Evolutionary conservation across 2,797 vertebrate species (phyloP).

Genomic region (Falco concolor): DNA sequence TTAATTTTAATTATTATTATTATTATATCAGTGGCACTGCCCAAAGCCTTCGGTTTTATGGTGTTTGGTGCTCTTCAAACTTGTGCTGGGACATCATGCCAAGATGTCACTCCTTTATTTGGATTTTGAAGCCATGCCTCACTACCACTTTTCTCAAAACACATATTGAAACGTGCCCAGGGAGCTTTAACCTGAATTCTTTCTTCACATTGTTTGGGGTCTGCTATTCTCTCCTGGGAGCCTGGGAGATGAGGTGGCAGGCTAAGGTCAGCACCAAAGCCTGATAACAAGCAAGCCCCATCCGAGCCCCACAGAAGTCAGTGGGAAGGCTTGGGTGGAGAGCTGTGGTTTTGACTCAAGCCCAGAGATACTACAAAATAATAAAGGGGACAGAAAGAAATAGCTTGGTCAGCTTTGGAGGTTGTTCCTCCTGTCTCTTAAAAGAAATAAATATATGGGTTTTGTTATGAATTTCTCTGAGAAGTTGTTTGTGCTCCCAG

Average conservation of each 20-base stretch:
- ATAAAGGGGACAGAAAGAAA: not conserved
- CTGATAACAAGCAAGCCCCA: not conserved
- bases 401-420: not conserved
- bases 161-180: not conserved
- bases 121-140: not conserved
- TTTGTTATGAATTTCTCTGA: not conserved
- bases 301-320: not conserved
- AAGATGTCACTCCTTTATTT: not conserved
- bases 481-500: not conserved
- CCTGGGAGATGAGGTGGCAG: not conserved
- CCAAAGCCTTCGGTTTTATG: not conserved
- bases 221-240: not conserved
- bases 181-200: not conserved
- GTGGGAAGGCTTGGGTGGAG: not conserved
- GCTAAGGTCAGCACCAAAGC: not conserved
- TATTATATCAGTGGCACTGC: not conserved
- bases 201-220: not conserved
- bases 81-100: accelerated
- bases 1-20: too few species aligned
- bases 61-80: not conserved
- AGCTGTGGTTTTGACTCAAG: not conserved
- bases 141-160: not conserved
- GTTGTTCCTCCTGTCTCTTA: not conserved
- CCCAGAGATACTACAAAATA: not conserved
- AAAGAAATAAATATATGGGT: not conserved